A percentile compares a stretch with the other conserved stretches of the same genome.
phyloP scores from a whole-genome alignment of 2,888 invertebrate genomes.

The Lasius fuliginosus region DNA sequence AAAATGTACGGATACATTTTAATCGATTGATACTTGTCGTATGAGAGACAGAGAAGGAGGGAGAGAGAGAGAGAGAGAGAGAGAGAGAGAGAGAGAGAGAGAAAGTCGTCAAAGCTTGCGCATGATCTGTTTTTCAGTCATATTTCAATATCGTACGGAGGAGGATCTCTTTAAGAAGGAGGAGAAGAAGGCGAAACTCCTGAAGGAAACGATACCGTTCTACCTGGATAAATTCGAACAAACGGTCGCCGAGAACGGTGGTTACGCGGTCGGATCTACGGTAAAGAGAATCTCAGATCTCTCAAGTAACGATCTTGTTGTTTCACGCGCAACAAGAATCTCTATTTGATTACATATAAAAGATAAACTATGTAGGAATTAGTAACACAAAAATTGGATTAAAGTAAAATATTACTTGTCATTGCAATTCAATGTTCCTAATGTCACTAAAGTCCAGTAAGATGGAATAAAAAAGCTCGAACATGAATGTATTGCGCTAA shows the following conservation, averaged over 20 bases:
- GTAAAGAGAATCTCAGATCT: slow-evolving; percentile 81
- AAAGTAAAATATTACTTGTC: not conserved
- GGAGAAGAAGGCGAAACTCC: slow-evolving; percentile 87
- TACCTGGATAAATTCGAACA: slow-evolving; percentile 88
- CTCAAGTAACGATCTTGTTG: not conserved
- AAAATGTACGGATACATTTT: not conserved
- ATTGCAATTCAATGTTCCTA: not conserved
- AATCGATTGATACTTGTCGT: not conserved
- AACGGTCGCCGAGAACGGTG: slow-evolving; percentile 87
- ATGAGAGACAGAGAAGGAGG: not conserved
- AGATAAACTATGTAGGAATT: not conserved
- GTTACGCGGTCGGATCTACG: slow-evolving; percentile 87
- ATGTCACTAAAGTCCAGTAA: not conserved
- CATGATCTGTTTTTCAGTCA: slow-evolving; percentile 64
- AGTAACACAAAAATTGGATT: not conserved
- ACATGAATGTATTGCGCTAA: not conserved
- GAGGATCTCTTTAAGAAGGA: slow-evolving; percentile 88
- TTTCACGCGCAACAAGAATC: not conserved
- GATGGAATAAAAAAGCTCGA: not conserved
- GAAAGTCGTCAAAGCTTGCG: not conserved
- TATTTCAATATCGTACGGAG: slow-evolving; percentile 87
- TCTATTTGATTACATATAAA: not conserved
- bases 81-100: not conserved
- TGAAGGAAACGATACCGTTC: slow-evolving; percentile 88
- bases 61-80: too few species aligned